phyloP scores from a whole-genome alignment of 1,140 invertebrate species.

The Propsilocerus akamusi region DNA sequence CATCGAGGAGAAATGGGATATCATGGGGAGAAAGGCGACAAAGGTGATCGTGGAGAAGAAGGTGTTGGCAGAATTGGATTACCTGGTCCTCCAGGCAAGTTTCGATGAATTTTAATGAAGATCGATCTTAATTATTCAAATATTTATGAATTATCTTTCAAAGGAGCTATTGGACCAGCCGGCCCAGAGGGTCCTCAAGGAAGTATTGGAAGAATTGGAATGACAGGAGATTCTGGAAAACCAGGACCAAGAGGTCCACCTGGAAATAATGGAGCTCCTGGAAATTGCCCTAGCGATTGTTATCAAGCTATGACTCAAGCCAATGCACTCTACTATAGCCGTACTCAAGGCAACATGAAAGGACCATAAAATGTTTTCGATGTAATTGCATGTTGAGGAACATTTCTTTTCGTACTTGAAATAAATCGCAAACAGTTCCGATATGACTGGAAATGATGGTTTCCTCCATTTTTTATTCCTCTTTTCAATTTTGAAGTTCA shows the following conservation, averaged over 20 bases:
- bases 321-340: not conserved
- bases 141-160: not conserved
- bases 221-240: not conserved
- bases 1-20: not conserved
- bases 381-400: not conserved
- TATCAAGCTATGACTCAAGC: not conserved
- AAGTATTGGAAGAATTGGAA: too few relatives aligned
- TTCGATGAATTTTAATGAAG: too few relatives aligned
- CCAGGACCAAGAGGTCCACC: not conserved
- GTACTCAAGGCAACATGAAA: not conserved
- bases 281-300: not conserved
- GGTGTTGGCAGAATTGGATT: not conserved
- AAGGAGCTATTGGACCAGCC: not conserved
- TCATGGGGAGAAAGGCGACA: not conserved
- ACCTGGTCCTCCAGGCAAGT: too few relatives aligned
- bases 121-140: too few relatives aligned
- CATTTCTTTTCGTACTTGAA: not conserved
- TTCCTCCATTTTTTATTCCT: too few relatives aligned
- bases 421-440: slow-evolving; percentile 1
- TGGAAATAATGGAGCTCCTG: not conserved
- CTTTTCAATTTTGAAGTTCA: too few relatives aligned
- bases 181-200: not conserved
- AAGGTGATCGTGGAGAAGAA: not conserved
- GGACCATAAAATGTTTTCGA: not conserved
- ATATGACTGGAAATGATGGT: not conserved